Conservation (phyloP, 1,140 invertebrate genomes). For the Drosophila tani region DNA sequence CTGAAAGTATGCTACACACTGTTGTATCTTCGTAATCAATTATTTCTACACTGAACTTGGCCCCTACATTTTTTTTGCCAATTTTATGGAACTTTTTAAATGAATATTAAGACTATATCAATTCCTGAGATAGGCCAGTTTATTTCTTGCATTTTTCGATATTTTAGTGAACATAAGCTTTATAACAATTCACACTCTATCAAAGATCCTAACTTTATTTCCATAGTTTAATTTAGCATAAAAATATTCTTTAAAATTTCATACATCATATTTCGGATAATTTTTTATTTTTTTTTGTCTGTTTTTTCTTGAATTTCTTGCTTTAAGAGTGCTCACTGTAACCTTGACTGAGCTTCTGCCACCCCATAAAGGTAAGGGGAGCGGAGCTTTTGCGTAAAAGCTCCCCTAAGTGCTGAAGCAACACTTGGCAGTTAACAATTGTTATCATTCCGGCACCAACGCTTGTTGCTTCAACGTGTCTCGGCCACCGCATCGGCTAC, state of each 20-base stretch:
- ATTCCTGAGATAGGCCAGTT: too few species aligned
- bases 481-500: conserved; percentile 22
- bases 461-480: conserved; percentile 69
- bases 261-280: too few species aligned
- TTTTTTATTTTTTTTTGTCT: too few species aligned
- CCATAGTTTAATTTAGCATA: too few species aligned
- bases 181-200: too few species aligned
- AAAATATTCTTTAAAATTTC: too few species aligned
- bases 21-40: not conserved
- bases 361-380: not conserved
- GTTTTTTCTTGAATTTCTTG: too few species aligned
- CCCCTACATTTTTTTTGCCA: too few species aligned
- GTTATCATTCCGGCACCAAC: conserved; percentile 65
- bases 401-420: conserved; percentile 25
- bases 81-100: too few species aligned
- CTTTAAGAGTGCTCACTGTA: not conserved
- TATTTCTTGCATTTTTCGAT: not conserved
- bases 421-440: conserved; percentile 41
- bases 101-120: too few species aligned
- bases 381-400: conserved; percentile 45
- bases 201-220: too few species aligned
- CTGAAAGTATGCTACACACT: not conserved
- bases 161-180: not conserved
- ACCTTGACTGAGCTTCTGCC: conserved; percentile 23
- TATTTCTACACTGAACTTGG: too few species aligned